Conservation (phyloP, 2,797 vertebrate species). For the Lindbergichthys nudifrons region DNA sequence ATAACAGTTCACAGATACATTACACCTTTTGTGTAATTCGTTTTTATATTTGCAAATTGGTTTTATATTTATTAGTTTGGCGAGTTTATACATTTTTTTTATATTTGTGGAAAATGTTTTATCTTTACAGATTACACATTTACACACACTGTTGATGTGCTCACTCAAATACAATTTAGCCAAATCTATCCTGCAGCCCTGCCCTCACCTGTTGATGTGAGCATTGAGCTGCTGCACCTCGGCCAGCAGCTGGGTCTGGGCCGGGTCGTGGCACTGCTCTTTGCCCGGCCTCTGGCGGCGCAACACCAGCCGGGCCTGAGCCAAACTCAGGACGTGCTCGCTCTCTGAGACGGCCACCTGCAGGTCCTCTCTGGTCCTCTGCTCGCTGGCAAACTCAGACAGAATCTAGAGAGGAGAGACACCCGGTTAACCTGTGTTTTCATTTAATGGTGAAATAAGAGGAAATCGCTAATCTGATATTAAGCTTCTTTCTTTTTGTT, state of each 20-base stretch:
- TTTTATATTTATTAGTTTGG: too few species aligned
- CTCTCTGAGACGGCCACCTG: conserved; percentile 85
- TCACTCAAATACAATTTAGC: too few species aligned
- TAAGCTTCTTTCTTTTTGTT: too few species aligned
- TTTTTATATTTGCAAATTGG: too few species aligned
- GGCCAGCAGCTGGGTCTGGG: conserved; percentile 83
- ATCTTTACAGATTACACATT: too few species aligned
- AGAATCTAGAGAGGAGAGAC: conserved; percentile 81
- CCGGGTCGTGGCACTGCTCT: conserved; percentile 88
- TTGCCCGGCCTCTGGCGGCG: conserved; percentile 86
- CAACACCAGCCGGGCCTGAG: conserved; percentile 84
- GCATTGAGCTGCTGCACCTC: conserved; percentile 87
- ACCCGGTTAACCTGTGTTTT: background rate
- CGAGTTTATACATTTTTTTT: too few species aligned
- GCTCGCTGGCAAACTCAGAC: conserved; percentile 86
- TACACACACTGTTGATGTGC: too few species aligned
- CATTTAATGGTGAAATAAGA: background rate
- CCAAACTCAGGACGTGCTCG: conserved; percentile 85
- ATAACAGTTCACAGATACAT: too few species aligned
- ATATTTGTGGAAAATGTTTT: too few species aligned
- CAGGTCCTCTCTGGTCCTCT: conserved; percentile 86
- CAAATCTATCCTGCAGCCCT: background rate
- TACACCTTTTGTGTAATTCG: too few species aligned
- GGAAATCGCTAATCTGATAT: too few species aligned
- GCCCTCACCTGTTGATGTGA: conserved; percentile 84